Percentiles rank a stretch among this genome's conserved stretches.
These are phyloP conservation scores for Alitta virens DNA, from an alignment of 2,888 invertebrate species.

Conservation along the genomic window DNA sequence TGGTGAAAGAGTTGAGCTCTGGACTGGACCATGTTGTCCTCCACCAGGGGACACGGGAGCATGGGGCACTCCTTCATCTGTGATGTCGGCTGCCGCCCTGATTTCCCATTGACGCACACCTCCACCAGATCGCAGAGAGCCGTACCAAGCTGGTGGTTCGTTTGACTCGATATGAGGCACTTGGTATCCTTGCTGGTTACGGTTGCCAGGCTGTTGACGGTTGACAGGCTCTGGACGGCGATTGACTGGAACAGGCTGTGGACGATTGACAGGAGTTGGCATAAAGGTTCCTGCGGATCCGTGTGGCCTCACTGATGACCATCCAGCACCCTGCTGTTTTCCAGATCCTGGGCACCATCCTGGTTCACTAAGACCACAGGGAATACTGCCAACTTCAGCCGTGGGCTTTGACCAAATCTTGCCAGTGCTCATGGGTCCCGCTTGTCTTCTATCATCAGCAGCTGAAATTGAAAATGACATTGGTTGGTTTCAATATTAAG, in stretches of 20 bases:
- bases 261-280: background rate
- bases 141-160: constrained; percentile 33
- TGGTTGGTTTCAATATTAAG: no score
- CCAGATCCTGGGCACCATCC: constrained; percentile 5
- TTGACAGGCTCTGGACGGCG: background rate
- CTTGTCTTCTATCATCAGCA: no score
- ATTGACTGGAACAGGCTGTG: background rate
- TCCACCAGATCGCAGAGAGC: constrained; percentile 32
- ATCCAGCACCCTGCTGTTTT: background rate
- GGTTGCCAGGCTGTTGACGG: background rate
- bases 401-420: no score
- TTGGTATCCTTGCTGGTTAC: background rate
- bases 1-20: background rate
- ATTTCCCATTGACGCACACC: constrained; percentile 33
- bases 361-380: background rate
- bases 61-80: background rate
- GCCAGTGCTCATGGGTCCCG: no score
- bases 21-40: background rate
- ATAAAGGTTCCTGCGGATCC: background rate
- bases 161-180: constrained; percentile 3
- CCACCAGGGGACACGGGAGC: no score
- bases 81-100: constrained; percentile 28
- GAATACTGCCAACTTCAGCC: background rate
- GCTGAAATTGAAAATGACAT: no score
- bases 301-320: constrained; percentile 5